A percentile compares a stretch with the other conserved stretches of the same genome.
Evolutionary conservation across 2,113 vertebrate genomes (phyloP).

Genomic region (Barbus barbus): DNA sequence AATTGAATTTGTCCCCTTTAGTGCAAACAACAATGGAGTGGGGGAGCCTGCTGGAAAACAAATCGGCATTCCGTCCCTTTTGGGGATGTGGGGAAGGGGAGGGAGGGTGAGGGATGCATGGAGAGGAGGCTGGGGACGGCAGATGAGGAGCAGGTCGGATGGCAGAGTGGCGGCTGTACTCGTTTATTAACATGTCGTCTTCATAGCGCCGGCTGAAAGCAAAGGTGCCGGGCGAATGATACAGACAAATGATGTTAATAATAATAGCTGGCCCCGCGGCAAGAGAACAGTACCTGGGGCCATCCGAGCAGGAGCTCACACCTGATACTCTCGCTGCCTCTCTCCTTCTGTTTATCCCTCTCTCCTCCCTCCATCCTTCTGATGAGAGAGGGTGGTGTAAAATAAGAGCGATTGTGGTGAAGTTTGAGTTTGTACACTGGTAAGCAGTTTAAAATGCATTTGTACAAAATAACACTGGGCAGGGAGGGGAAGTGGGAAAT

Average conservation of each 20-base stretch:
- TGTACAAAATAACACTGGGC: too few relatives aligned
- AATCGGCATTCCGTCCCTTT: conserved; percentile 92
- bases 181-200: conserved; percentile 97
- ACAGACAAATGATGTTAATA: conserved; percentile 99
- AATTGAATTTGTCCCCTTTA: conserved; percentile 98
- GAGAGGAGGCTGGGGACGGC: conserved; percentile 70
- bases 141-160: conserved; percentile 87
- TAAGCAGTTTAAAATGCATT: not conserved
- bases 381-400: not conserved
- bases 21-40: conserved; percentile 96
- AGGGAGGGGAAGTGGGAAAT: not conserved
- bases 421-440: not conserved
- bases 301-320: conserved; percentile 56
- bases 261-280: conserved; percentile 93
- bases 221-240: conserved; percentile 87
- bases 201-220: conserved; percentile 89
- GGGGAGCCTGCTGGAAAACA: conserved; percentile 97
- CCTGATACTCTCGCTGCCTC: conserved; percentile 66
- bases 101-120: conserved; percentile 78
- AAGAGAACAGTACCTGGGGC: conserved; percentile 78
- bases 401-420: not conserved
- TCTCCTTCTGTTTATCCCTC: conserved; percentile 23
- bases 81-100: conserved; percentile 83
- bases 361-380: not conserved
- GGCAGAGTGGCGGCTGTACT: conserved; percentile 86